phyloP scores from a whole-genome alignment of 2,888 invertebrate species.

The Lycocerus yunnanus region DNA sequence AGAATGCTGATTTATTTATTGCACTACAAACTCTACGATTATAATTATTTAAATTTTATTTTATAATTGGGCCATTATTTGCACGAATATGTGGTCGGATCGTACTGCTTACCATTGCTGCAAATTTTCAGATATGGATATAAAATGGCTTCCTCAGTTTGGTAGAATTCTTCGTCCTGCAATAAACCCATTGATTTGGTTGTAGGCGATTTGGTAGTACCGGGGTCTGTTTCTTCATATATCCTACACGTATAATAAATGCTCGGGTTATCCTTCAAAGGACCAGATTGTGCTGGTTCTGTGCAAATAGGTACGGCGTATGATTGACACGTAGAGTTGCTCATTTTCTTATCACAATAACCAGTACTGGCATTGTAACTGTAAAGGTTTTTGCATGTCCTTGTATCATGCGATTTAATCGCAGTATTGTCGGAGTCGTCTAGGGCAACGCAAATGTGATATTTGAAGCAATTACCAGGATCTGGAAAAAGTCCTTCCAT shows the following conservation, averaged over 20 bases:
- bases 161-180: too few species aligned
- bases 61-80: neutral
- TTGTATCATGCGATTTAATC: neutral
- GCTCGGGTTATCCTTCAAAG: slow-evolving; percentile 11
- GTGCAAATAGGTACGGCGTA: slow-evolving; percentile 16
- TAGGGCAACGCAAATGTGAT: slow-evolving; percentile 4
- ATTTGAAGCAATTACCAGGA: slow-evolving; percentile 5
- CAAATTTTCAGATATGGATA: slow-evolving; percentile 21
- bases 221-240: neutral
- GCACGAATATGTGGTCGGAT: neutral
- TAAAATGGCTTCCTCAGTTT: neutral
- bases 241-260: slow-evolving; percentile 27
- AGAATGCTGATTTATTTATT: too few species aligned
- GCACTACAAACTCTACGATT: too few species aligned
- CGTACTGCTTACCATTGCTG: slow-evolving; percentile 12
- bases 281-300: slow-evolving; percentile 6
- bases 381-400: slow-evolving; percentile 14
- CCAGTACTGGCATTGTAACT: slow-evolving; percentile 19
- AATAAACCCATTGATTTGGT: too few species aligned
- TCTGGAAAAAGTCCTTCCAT: slow-evolving; percentile 13
- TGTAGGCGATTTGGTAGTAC: too few species aligned
- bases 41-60: too few species aligned
- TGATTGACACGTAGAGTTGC: neutral
- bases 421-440: neutral
- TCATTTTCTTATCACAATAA: neutral